Percentiles rank a stretch among this genome's conserved stretches.
These are phyloP conservation scores for Hemicentrotus pulcherrimus DNA, from an alignment of 35 echinoderm and acorn worm species.

Conservation along the genomic window DNA sequence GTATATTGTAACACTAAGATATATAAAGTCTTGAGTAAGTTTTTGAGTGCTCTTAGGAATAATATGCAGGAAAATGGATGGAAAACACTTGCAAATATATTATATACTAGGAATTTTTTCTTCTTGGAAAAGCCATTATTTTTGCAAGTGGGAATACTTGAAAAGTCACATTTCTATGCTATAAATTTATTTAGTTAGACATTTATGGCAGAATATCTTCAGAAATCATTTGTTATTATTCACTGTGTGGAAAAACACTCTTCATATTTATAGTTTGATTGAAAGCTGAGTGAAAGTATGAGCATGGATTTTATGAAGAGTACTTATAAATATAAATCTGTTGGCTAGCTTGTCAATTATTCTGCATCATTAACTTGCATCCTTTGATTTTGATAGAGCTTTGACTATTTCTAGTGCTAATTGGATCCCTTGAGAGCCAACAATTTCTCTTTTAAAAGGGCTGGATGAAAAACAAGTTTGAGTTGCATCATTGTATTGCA, in stretches of 20 bases:
- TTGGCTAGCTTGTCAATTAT: neutral
- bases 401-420: neutral
- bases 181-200: neutral
- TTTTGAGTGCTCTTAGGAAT: neutral
- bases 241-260: no score
- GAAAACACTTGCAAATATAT: no score
- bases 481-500: no score
- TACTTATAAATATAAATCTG: neutral
- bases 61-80: no score
- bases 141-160: neutral
- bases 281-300: no score
- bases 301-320: neutral
- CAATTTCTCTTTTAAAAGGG: neutral
- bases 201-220: neutral
- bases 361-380: neutral
- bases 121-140: neutral
- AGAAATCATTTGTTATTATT: no score
- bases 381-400: neutral
- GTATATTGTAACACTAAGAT: neutral
- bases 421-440: neutral
- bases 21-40: neutral
- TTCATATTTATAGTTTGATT: no score
- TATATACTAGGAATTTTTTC: neutral
- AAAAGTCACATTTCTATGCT: neutral
- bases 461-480: no score